Conservation (phyloP, 2,888 invertebrate genomes). For the Nemoura dubitans region DNA sequence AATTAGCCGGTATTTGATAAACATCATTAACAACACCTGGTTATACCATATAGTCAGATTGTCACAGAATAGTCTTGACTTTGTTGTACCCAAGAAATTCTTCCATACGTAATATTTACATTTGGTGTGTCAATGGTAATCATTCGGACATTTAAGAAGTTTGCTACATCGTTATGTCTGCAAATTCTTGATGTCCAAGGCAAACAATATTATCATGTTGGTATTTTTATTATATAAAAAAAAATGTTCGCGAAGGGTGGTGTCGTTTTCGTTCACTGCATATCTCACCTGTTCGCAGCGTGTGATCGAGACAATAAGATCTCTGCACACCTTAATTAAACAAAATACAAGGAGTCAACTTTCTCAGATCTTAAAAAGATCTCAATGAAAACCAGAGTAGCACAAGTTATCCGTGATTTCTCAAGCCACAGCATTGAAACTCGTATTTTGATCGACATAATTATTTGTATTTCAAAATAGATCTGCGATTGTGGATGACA, state of each 20-base stretch:
- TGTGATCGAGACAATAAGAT: background rate
- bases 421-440: background rate
- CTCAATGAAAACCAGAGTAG: background rate
- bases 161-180: background rate
- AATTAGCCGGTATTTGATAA: background rate
- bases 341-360: no score
- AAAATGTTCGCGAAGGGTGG: background rate
- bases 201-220: background rate
- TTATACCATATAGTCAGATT: background rate
- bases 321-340: background rate
- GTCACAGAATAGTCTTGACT: background rate
- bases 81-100: no score
- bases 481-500: conserved; percentile 1
- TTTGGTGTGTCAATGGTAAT: no score
- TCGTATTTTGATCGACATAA: background rate
- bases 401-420: background rate
- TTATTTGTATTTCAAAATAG: background rate
- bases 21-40: no score
- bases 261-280: background rate
- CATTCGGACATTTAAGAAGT: no score
- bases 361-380: background rate
- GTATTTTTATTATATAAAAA: background rate
- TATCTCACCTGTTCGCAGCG: background rate
- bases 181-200: background rate
- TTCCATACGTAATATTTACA: no score